Base-by-base conservation (phyloP, 2,113 vertebrate genomes). In the Ciconia boyciana region DNA sequence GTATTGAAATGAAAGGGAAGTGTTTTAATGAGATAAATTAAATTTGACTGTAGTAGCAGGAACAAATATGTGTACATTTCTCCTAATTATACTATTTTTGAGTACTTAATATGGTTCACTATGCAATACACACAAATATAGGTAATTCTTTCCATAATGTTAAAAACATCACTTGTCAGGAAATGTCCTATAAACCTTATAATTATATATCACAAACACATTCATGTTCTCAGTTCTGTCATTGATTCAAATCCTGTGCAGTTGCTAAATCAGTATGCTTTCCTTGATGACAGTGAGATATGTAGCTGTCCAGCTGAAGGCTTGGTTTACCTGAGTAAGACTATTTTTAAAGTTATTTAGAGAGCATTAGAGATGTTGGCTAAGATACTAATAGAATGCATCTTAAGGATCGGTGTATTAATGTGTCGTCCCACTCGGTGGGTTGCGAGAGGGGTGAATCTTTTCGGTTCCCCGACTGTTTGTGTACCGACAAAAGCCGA, bases 11-110 rank as follows among this genome's bases (percentile, higher is more conserved):
- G 79, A 83, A 94, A 93, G 21, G 21, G 36, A 84, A 95, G 15
- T 9, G 25, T 78, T 94, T 96, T 81, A 93, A 95, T 65, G 52
- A 81, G 60, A 51, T 48, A 74, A 95, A 85, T 87, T 71, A 88
- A 89, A 65, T 71, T 94, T 68, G 5, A 44, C 15, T 65, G 24
- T 29, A 92, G 61, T 49, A 70, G 16, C 7, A 79, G 36, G 60
- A 96, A 92, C 8, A 93, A 69, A 72, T n/a, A 2, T 76, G 21
- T 85, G 10, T 66, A 22, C 13, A 16, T 72, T 90, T 90, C 89
- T 85, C 28, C 36, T 80, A 57, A 41, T n/a, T 29, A 26, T 28
- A 58, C 8, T 62, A 2, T 3, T 87, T 87, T 84, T 77, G 43
- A 52, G 20, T 74, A 72, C 11, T 85, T 58, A 31, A 34, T 71